Evolutionary conservation across 2,113 vertebrate species (phyloP).

Genomic region (Spilogale gracilis): DNA sequence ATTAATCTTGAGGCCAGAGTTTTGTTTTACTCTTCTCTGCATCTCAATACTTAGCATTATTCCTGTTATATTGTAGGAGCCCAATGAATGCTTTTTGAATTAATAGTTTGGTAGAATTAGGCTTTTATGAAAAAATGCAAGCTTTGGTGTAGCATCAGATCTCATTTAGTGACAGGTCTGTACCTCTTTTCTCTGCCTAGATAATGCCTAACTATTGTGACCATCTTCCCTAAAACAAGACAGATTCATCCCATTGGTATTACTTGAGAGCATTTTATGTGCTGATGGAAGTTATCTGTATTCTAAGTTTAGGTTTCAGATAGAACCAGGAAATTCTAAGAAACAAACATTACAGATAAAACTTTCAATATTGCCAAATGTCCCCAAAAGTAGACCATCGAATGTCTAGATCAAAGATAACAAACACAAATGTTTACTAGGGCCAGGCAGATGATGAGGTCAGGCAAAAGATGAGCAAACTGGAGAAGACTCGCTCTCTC

Average conservation of each 20-base stretch:
- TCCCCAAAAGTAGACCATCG: not conserved
- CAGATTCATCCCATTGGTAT: not conserved
- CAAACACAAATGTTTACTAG: not conserved
- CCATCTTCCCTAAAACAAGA: not conserved
- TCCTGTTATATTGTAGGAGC: not conserved
- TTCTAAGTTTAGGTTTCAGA: not conserved
- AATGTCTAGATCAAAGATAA: not conserved
- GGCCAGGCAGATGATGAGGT: not conserved
- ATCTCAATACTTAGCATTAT: not conserved
- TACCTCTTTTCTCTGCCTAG: not conserved
- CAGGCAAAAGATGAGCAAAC: not conserved
- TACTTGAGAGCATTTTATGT: not conserved
- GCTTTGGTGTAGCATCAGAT: not conserved
- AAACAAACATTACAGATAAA: not conserved
- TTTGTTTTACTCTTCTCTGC: not conserved
- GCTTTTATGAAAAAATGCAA: not conserved
- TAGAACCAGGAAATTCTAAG: not conserved
- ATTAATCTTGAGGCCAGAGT: not conserved
- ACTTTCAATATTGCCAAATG: not conserved
- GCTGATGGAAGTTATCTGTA: not conserved
- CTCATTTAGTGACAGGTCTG: not conserved
- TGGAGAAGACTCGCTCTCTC: not conserved
- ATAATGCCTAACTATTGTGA: not conserved
- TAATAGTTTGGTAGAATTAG: not conserved
- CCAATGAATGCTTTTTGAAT: not conserved